These are phyloP conservation scores for Halcyon leucocephala DNA, from an alignment of 2,797 vertebrate species.

Conservation along the genomic window DNA sequence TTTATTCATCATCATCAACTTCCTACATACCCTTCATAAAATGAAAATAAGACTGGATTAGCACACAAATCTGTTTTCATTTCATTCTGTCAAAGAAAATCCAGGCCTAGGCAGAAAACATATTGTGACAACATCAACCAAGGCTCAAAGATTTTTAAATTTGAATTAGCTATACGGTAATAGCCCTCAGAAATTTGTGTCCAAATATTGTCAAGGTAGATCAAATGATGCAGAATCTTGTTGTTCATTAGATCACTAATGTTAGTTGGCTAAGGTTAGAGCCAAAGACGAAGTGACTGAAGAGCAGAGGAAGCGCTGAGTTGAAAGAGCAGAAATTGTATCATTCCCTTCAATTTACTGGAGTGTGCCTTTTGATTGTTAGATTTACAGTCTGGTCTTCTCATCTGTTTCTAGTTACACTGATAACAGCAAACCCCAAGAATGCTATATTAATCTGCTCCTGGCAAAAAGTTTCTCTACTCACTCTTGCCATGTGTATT, in stretches of 20 bases:
- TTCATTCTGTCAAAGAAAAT: slow-evolving; percentile 24
- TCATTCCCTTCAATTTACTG: background rate
- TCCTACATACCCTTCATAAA: slow-evolving; percentile 15
- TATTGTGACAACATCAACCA: background rate
- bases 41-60: slow-evolving; percentile 20
- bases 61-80: slow-evolving; percentile 5
- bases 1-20: slow-evolving; percentile 4
- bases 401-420: slow-evolving; percentile 28
- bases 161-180: background rate
- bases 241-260: background rate
- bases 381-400: background rate
- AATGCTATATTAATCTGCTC: background rate
- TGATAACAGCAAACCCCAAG: background rate
- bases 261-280: background rate
- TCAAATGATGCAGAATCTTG: background rate
- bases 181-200: background rate
- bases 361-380: background rate
- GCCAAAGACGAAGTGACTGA: background rate
- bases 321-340: background rate
- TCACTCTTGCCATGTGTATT: background rate
- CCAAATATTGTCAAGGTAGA: background rate
- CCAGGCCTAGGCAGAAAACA: background rate
- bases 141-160: background rate
- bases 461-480: background rate
- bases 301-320: background rate